Evolutionary conservation across 2,113 vertebrate genomes (phyloP).

Genomic region (Ctenodactylus gundi): DNA sequence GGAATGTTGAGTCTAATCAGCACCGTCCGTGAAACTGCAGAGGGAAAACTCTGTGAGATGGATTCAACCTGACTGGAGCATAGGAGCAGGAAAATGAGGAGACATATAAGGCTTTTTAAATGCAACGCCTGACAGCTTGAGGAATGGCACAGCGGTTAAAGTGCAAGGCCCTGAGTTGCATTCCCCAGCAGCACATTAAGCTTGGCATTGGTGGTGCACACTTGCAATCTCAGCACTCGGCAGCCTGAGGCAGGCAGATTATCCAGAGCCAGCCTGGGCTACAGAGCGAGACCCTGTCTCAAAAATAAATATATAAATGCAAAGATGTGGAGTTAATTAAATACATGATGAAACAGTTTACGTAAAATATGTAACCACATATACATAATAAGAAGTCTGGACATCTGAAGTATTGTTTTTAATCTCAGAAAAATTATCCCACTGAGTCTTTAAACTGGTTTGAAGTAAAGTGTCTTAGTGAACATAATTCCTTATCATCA

Average conservation of each 20-base stretch:
- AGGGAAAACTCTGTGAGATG: not conserved
- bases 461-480: not conserved
- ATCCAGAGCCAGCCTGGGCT: too few relatives aligned
- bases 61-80: not conserved
- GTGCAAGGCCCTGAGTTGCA: too few relatives aligned
- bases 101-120: not conserved
- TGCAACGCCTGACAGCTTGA: not conserved
- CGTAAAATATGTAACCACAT: not conserved
- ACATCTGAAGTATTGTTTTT: not conserved
- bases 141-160: too few relatives aligned
- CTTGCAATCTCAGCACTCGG: too few relatives aligned
- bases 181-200: too few relatives aligned
- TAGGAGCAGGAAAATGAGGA: not conserved
- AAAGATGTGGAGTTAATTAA: not conserved
- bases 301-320: not conserved
- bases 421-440: not conserved
- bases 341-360: not conserved
- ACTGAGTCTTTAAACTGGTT: not conserved
- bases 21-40: not conserved
- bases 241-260: too few relatives aligned
- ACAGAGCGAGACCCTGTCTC: too few relatives aligned
- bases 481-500: not conserved
- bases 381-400: not conserved
- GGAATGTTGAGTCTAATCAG: not conserved
- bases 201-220: too few relatives aligned